These are phyloP conservation scores for Notamacropus eugenii DNA, from an alignment of 2,797 vertebrate species.

Conservation along the genomic window DNA sequence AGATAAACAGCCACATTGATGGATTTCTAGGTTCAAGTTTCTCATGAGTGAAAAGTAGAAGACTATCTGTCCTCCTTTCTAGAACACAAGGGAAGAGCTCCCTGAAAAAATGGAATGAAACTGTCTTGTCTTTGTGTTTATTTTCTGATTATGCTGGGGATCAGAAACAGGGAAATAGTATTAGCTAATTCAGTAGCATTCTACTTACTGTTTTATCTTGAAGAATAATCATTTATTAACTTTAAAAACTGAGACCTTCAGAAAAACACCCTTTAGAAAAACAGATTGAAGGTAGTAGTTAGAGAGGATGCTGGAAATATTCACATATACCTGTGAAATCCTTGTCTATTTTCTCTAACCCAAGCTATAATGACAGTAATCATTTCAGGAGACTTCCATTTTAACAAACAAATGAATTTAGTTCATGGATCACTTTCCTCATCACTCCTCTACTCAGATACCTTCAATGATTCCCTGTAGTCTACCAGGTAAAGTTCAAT, in stretches of 20 bases:
- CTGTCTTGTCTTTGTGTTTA: neutral
- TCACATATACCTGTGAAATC: neutral
- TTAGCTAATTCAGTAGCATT: neutral
- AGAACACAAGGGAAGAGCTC: neutral
- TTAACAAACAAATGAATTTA: slow-evolving; percentile 11
- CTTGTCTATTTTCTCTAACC: neutral
- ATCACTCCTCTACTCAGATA: neutral
- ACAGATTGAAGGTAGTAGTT: neutral
- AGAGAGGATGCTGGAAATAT: neutral
- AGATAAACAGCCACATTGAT: slow-evolving; percentile 44
- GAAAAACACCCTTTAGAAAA: neutral
- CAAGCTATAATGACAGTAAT: slow-evolving; percentile 4
- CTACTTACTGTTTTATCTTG: neutral
- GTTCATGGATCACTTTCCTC: neutral
- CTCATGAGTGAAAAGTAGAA: neutral
- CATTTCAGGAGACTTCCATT: neutral
- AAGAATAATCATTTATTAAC: slow-evolving; percentile 39
- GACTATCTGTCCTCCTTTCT: neutral
- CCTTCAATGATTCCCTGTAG: neutral
- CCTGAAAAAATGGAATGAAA: neutral
- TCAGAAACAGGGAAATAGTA: slow-evolving; percentile 16
- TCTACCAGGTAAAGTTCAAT: neutral
- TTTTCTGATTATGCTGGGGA: neutral
- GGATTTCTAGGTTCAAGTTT: slow-evolving; percentile 34
- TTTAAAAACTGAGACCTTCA: neutral